A percentile compares a stretch with the other conserved stretches of the same genome.
phyloP scores from a whole-genome alignment of 2,888 invertebrate genomes.

The Ophraella communa region DNA sequence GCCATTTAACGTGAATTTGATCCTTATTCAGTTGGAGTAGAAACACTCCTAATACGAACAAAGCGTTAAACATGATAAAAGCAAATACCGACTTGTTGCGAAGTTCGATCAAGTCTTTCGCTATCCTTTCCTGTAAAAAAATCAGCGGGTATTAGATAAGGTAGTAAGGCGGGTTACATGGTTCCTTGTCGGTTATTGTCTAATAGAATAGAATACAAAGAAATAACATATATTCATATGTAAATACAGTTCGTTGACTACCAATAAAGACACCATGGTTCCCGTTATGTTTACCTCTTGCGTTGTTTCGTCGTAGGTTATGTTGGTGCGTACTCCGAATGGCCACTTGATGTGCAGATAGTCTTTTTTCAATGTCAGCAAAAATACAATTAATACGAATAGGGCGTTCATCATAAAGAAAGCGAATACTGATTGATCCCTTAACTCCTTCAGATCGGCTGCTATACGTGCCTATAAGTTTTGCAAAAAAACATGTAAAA shows the following conservation, averaged over 20 bases:
- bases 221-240: too few relatives aligned
- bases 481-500: slow-evolving; percentile 15
- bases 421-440: slow-evolving; percentile 93
- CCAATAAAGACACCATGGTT: slow-evolving; percentile 45
- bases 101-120: slow-evolving; percentile 89
- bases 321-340: slow-evolving; percentile 91
- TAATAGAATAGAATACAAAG: too few relatives aligned
- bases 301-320: slow-evolving; percentile 86
- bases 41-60: slow-evolving; percentile 98
- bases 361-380: slow-evolving; percentile 98
- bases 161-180: slow-evolving; percentile 60
- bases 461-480: slow-evolving; percentile 87
- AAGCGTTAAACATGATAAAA: slow-evolving; percentile 99
- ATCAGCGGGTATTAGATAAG: slow-evolving; percentile 64
- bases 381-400: slow-evolving; percentile 97
- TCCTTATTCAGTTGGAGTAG: slow-evolving; percentile 99
- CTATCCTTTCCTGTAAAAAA: slow-evolving; percentile 81
- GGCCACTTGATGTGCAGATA: slow-evolving; percentile 96
- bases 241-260: background rate
- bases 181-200: slow-evolving; percentile 50
- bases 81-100: slow-evolving; percentile 97
- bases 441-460: slow-evolving; percentile 88
- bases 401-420: slow-evolving; percentile 99
- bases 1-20: slow-evolving; percentile 97
- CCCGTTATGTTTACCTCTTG: slow-evolving; percentile 81